A percentile compares a stretch with the other conserved stretches of the same genome.
Evolutionary conservation across 2,797 vertebrate genomes (phyloP).

Genomic region (Poecilia wingei): DNA sequence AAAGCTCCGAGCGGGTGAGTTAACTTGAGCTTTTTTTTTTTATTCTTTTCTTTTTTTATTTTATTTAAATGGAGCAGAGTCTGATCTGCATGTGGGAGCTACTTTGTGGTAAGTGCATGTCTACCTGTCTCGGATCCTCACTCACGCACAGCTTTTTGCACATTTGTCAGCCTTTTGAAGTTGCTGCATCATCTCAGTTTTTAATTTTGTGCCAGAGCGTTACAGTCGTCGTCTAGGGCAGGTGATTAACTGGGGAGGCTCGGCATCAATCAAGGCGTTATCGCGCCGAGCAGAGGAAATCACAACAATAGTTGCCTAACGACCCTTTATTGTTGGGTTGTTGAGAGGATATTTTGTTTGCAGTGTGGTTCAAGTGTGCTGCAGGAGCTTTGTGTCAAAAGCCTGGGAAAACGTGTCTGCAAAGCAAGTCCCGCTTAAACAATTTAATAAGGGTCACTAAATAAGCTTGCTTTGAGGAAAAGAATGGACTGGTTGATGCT

Average conservation of each 20-base stretch:
- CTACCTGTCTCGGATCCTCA: conserved; percentile 17
- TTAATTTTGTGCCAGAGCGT: conserved; percentile 41
- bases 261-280: conserved; percentile 72
- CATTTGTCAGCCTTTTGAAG: conserved; percentile 27
- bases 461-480: conserved; percentile 43
- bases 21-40: conserved; percentile 51
- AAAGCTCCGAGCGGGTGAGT: conserved; percentile 79
- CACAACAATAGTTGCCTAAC: conserved; percentile 66
- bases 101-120: conserved; percentile 23
- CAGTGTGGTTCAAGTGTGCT: conserved; percentile 27
- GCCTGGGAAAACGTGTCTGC: conserved; percentile 32
- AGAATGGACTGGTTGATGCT: conserved; percentile 21
- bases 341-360: conserved; percentile 24
- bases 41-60: conserved; percentile 4
- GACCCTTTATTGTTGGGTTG: conserved; percentile 46
- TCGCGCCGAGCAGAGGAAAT: conserved; percentile 68
- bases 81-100: conserved; percentile 32
- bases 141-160: conserved; percentile 25
- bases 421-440: conserved; percentile 30
- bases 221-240: conserved; percentile 32
- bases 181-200: conserved; percentile 19
- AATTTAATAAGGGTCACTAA: conserved; percentile 43
- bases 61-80: conserved; percentile 8
- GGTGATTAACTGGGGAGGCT: conserved; percentile 62
- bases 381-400: conserved; percentile 24